phyloP scores from a whole-genome alignment of 2,797 vertebrate species.

The Dipus sagitta region DNA sequence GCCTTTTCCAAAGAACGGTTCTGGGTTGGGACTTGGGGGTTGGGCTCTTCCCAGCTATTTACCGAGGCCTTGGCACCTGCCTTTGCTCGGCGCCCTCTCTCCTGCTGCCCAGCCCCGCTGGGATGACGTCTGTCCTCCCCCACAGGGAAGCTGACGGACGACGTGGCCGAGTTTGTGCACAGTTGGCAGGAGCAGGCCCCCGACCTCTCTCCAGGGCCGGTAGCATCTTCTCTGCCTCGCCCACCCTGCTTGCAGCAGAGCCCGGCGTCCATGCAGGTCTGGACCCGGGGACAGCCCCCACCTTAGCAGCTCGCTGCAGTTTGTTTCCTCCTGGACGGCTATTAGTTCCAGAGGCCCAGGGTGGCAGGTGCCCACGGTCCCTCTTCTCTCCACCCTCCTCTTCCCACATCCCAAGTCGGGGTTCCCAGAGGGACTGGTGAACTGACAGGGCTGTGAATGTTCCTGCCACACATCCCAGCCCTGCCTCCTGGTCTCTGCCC shows the following conservation, averaged over 20 bases:
- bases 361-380: not conserved
- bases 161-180: conserved; percentile 94
- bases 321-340: conserved; percentile 10
- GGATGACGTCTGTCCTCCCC: not conserved
- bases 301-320: not conserved
- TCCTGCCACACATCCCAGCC: not conserved
- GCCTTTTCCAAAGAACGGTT: not conserved
- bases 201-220: conserved; percentile 84
- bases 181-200: conserved; percentile 94
- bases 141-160: conserved; percentile 93
- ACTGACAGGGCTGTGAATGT: not conserved
- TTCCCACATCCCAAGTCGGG: not conserved
- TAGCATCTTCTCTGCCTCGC: conserved; percentile 87
- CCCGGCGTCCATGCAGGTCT: conserved; percentile 90
- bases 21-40: not conserved
- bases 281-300: not conserved
- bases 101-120: rapidly evolving
- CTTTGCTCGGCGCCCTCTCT: not conserved
- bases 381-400: not conserved
- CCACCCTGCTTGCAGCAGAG: conserved; percentile 93
- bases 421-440: not conserved
- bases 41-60: not conserved
- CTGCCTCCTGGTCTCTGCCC: conserved; percentile 47
- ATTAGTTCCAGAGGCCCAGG: not conserved
- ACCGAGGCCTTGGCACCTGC: not conserved